Evolutionary conservation across 2,888 invertebrate genomes (phyloP), one percentile per base, ranked within the genome.

Genomic region (Julus scanicus): DNA sequence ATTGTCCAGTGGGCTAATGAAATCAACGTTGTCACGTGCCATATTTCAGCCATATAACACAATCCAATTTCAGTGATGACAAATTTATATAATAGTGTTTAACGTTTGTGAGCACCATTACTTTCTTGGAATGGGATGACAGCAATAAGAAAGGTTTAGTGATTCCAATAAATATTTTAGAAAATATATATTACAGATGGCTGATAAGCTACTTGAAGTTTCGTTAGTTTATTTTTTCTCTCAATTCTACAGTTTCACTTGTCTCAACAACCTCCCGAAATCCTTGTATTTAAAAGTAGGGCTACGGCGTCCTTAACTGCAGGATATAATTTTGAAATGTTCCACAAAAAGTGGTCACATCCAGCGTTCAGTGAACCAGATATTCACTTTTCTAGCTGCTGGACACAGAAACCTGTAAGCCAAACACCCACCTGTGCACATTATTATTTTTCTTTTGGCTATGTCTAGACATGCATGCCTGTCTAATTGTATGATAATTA

Each of bases 341-440:
- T 9, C 71, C 71, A 71, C 71, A 71, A 71, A 71, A 63, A 63
- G 63, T 63, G 63, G 63, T 63, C 63, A 17, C 17, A 29, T 29
- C n/a, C 9, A 71, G 71, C 71, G 71, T 71, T 71, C 29, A 71
- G 8, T 71, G 71, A 71, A 71, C 71, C 9, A 71, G 9, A 71
- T 71, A 29, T 71, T n/a, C 71, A 71, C 29, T 71, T 71, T 71
- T 71, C 71, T 71, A 71, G 29, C 71, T 71, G 6, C 20, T 29
- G 13, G 71, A 71, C 71, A 71, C 0, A 29, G 13, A 71, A 71
- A 71, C 71, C 71, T 71, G 44, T 8, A 71, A 29, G 20, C 71
- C n/a, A 29, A 71, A 71, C 20, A 71, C 71, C 71, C 29, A 71
- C 71, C 71, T 29, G 71, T 20, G 71, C 29, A 71, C 3, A n/a